These are phyloP conservation scores for Bos taurus DNA, from an alignment of 2,113 vertebrate species.

Conservation along the genomic window ARS-UCD2.0 NC_037338.1:20544501-20545000, in stretches of 20 bases:
- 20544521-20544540: not conserved
- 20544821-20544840: not conserved
- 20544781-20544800: not conserved
- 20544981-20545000: not conserved
- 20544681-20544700: not conserved
- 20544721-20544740: not conserved
- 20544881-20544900: not conserved
- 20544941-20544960: not conserved
- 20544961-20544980: not conserved
- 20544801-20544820: not conserved
- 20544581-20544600: not conserved
- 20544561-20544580: not conserved
- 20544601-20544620: not conserved
- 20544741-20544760: not conserved
- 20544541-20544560: not conserved
- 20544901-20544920: not conserved
- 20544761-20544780: not conserved
- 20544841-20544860: not conserved
- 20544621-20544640: not conserved
- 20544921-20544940: not conserved
- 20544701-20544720: not conserved
- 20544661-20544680: not conserved
- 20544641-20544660: not conserved
- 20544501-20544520: not conserved
- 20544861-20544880: not conserved